These are phyloP conservation scores for Felis chaus DNA, from an alignment of 2,113 vertebrate genomes.

Conservation along the genomic window DNA sequence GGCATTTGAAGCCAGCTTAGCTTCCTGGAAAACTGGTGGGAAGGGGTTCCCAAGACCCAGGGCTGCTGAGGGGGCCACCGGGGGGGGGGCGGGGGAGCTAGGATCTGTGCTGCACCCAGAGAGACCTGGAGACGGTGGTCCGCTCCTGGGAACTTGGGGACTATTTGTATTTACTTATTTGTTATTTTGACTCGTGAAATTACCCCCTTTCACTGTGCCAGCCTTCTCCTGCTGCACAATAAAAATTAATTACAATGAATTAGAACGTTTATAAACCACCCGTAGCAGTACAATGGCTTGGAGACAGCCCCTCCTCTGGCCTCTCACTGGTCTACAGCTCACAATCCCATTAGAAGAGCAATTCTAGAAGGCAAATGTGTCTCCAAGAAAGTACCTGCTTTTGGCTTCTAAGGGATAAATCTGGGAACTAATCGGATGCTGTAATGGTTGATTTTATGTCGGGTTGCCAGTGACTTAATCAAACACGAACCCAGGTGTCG, in stretches of 20 bases:
- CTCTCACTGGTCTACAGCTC: not conserved
- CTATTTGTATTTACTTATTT: conserved; percentile 63
- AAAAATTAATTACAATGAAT: conserved; percentile 62
- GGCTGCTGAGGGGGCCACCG: not conserved
- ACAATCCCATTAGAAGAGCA: not conserved
- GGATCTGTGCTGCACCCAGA: not conserved
- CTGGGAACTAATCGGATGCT: not conserved
- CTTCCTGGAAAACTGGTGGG: not conserved
- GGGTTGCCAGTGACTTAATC: not conserved
- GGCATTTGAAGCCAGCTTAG: not conserved
- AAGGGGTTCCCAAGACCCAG: not conserved
- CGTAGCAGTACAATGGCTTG: not conserved
- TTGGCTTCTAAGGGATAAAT: not conserved
- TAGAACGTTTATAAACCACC: conserved; percentile 36
- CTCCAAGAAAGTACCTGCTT: not conserved
- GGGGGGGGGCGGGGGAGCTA: too few relatives aligned
- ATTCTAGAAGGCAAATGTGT: not conserved
- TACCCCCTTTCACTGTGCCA: conserved; percentile 15
- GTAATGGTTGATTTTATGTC: not conserved
- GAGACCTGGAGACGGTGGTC: not conserved
- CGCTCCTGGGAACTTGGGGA: not conserved
- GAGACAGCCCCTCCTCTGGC: not conserved
- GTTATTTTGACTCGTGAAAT: conserved; percentile 66
- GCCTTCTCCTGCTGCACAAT: conserved; percentile 46
- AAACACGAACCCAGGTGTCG: not conserved